These are phyloP conservation scores for Tapera naevia DNA, from an alignment of 2,797 vertebrate genomes.

Conservation along the genomic window DNA sequence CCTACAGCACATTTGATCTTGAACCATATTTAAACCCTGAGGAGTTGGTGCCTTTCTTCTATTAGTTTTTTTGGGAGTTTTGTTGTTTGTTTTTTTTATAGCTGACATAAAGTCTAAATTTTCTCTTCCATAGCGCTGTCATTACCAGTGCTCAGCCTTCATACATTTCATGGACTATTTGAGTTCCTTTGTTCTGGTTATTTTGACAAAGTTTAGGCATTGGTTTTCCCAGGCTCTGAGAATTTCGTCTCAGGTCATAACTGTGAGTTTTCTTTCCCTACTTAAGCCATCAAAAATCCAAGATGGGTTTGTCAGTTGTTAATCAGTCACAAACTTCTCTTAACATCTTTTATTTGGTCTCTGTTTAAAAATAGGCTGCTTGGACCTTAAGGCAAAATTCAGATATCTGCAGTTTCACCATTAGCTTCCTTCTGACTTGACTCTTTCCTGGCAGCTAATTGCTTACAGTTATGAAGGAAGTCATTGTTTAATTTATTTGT, in stretches of 20 bases:
- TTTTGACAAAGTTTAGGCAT: neutral
- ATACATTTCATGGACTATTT: neutral
- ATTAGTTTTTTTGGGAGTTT: rapidly evolving
- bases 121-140: neutral
- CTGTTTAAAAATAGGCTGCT: neutral
- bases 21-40: neutral
- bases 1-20: neutral
- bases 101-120: neutral
- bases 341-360: neutral
- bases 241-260: neutral
- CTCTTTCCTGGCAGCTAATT: neutral
- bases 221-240: neutral
- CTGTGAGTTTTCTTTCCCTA: neutral
- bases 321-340: neutral
- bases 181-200: neutral
- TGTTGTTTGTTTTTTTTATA: neutral
- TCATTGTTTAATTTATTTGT: neutral
- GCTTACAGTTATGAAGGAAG: neutral
- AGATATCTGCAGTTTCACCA: neutral
- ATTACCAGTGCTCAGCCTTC: neutral
- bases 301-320: neutral
- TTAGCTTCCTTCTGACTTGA: neutral
- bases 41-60: neutral
- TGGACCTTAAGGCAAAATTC: neutral
- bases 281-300: neutral